Evolutionary conservation across 30 jellyfish, hydroid and myxozoan genomes (phyloP).

Genomic region (Rhopilema esculentum): DNA sequence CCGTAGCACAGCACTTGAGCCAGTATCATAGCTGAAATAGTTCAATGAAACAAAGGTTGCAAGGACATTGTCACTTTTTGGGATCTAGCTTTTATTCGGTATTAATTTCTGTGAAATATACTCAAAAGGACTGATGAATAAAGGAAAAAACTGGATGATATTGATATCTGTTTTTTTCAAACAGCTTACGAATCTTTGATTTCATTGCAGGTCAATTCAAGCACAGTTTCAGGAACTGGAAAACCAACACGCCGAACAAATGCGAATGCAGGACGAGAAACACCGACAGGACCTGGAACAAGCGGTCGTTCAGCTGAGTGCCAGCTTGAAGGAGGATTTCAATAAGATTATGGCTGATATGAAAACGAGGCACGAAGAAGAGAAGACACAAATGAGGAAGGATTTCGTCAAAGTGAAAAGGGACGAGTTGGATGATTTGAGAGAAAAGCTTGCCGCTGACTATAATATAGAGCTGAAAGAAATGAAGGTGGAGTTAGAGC

Average conservation of each 20-base stretch:
- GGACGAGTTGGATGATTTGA: constrained; percentile 31
- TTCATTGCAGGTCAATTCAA: constrained; percentile 35
- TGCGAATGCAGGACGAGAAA: constrained; percentile 46
- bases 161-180: neutral
- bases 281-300: constrained; percentile 55
- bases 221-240: constrained; percentile 10
- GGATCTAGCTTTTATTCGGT: too few species aligned
- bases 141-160: too few species aligned
- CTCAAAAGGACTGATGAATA: too few species aligned
- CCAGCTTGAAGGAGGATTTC: constrained; percentile 49
- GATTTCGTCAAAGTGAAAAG: constrained; percentile 33
- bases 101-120: too few species aligned
- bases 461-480: constrained; percentile 29
- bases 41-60: too few species aligned
- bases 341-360: constrained; percentile 58
- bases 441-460: constrained; percentile 55
- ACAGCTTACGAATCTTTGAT: neutral
- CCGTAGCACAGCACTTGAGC: too few species aligned
- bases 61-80: too few species aligned
- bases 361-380: constrained; percentile 54
- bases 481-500: constrained; percentile 42
- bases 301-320: constrained; percentile 57
- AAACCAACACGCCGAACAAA: constrained; percentile 35
- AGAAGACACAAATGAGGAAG: constrained; percentile 44
- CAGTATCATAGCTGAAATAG: too few species aligned